These are phyloP conservation scores for Uromys caudimaculatus DNA, from an alignment of 2,797 vertebrate species.

Conservation along the genomic window DNA sequence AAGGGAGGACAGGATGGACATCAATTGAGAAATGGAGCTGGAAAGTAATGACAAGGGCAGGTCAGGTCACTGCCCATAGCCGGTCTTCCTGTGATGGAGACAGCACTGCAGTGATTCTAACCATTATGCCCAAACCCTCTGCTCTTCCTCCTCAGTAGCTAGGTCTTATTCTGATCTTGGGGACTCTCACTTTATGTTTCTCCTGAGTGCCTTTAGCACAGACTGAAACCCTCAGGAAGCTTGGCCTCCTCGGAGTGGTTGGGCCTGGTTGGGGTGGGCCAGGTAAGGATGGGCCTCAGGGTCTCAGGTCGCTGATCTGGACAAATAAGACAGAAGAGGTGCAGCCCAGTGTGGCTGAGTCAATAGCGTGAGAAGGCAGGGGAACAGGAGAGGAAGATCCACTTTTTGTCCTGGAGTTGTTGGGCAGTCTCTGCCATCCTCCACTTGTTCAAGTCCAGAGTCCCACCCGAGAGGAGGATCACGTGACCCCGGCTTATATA, in stretches of 20 bases:
- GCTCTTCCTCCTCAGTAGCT: conserved; percentile 10
- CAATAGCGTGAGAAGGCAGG: neutral
- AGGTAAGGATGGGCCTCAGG: neutral
- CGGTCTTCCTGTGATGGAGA: neutral
- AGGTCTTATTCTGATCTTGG: neutral
- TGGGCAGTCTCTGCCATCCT: conserved; percentile 4
- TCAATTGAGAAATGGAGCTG: neutral
- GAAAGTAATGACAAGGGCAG: neutral
- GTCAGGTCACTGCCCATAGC: neutral
- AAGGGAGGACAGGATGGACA: neutral
- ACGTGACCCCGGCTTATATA: conserved; percentile 73
- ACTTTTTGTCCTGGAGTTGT: neutral
- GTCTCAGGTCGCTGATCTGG: conserved; percentile 33
- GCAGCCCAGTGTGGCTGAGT: neutral
- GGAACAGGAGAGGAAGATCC: conserved; percentile 10
- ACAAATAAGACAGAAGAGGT: neutral
- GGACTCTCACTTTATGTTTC: neutral
- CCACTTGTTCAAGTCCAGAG: conserved; percentile 70
- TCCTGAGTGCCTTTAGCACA: conserved; percentile 30
- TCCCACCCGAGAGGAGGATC: conserved; percentile 56
- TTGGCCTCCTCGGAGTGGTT: neutral
- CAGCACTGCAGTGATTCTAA: neutral
- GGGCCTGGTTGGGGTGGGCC: neutral
- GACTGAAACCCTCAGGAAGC: neutral
- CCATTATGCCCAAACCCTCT: neutral